Evolutionary conservation across 2,797 vertebrate species (phyloP).

Genomic region (Cuculus canorus): DNA sequence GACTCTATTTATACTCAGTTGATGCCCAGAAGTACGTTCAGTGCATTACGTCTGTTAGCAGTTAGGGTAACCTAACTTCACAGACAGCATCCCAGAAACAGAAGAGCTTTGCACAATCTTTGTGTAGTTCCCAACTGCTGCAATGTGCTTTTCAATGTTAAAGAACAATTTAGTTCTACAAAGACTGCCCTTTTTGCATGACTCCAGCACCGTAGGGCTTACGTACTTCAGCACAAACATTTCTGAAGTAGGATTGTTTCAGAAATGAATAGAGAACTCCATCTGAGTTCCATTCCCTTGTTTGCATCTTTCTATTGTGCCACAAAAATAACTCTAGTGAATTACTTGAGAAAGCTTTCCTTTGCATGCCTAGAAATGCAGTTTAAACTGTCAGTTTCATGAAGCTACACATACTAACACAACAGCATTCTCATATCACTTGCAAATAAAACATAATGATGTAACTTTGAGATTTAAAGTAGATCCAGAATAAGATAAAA

Average conservation of each 20-base stretch:
- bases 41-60: background rate
- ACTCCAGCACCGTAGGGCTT: background rate
- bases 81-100: background rate
- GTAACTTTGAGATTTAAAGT: background rate
- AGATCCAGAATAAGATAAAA: background rate
- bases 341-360: background rate
- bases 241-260: background rate
- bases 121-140: background rate
- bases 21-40: background rate
- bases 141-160: background rate
- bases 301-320: background rate
- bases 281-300: background rate
- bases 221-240: background rate
- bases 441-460: background rate
- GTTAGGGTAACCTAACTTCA: background rate
- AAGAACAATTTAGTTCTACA: fast-evolving
- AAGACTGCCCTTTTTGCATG: background rate
- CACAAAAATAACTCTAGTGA: background rate
- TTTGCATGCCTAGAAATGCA: background rate
- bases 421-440: background rate
- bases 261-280: background rate
- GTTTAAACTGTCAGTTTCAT: background rate
- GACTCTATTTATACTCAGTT: background rate
- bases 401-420: background rate
- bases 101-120: background rate